These are phyloP conservation scores for Brachycybe producta DNA, from an alignment of 2,888 invertebrate genomes.

Conservation along the genomic window DNA sequence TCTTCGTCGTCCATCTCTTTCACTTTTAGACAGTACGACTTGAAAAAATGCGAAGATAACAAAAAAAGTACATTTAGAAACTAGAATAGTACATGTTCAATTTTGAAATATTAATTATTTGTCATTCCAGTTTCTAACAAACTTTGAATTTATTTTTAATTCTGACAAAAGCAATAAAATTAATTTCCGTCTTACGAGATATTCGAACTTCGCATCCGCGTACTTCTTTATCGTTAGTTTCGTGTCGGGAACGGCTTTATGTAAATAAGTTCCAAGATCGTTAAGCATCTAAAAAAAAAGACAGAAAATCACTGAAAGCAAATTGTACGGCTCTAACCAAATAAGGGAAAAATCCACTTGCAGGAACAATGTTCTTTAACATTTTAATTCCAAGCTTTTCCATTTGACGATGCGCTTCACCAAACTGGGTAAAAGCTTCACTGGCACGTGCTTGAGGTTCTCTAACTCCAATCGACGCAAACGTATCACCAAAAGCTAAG, in stretches of 20 bases:
- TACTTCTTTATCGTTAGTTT: slow-evolving; percentile 94
- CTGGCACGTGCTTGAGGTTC: slow-evolving; percentile 92
- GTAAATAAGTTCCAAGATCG: slow-evolving; percentile 90
- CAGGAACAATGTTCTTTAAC: slow-evolving; percentile 82
- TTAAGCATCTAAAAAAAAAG: slow-evolving; percentile 55
- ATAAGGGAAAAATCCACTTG: slow-evolving; percentile 32
- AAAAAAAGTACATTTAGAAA: no score
- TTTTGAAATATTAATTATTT: no score
- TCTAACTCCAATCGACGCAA: slow-evolving; percentile 83
- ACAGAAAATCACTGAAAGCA: background rate
- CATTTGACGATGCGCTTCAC: slow-evolving; percentile 82
- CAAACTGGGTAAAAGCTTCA: slow-evolving; percentile 87
- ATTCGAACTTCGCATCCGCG: slow-evolving; percentile 97
- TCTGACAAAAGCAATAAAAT: slow-evolving; percentile 8
- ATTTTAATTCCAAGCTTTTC: slow-evolving; percentile 80
- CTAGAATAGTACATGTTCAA: no score
- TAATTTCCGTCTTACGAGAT: slow-evolving; percentile 58
- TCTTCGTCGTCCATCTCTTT: slow-evolving; percentile 99
- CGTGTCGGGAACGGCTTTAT: slow-evolving; percentile 97
- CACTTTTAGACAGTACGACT: slow-evolving; percentile 93
- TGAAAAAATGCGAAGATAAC: slow-evolving; percentile 20
- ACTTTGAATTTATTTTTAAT: no score
- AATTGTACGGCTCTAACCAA: background rate
- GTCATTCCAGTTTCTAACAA: no score
- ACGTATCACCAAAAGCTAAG: slow-evolving; percentile 81